Evolutionary conservation across 2,797 vertebrate genomes (phyloP), one percentile per base, ranked within the genome.

Genomic region (Platalea minor): DNA sequence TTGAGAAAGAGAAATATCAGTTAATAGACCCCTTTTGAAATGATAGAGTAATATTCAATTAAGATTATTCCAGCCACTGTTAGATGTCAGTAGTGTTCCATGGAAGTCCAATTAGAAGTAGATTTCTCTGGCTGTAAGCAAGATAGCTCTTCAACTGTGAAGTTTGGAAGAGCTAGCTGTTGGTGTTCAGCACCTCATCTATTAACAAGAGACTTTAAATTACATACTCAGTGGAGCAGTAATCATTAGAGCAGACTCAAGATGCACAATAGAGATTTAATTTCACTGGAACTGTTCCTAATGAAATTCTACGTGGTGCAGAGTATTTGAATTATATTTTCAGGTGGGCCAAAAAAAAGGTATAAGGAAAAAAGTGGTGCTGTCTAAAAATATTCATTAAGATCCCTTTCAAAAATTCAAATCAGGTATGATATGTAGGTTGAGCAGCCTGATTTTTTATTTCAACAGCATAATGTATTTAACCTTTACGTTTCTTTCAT

Each of bases 271-370:
- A 92, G 75, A 96, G 88, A 93, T 96, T 97, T 96, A 96, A 93
- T 97, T 97, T 96, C 79, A 89, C 61, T 93, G 89, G 81, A 95
- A 91, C 57, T 23, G 72, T 93, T 97, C 84, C 89, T 96, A 97
- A 96, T 95, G 88, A 96, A 97, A 96, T 91, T 93, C 92, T 85
- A 57, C 9, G 35, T 89, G n/a, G 54, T 31, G 5, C n/a, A 70
- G 54, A 75, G 57, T 94, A 89, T 95, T 97, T 94, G 90, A 88
- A 94, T 64, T 91, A 75, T 37, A 80, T 65, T 86, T 91, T 87
- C 33, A 45, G 28, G 23, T 61, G n/a, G 39, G 45, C 15, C n/a
- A 64, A 28, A 74, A 68, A n/a, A 59, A 51, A 68, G 11, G 17
- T 59, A 70, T 54, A 81, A 74, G 24, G 41, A 41, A 91, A 94